Conservation (phyloP, 2,888 invertebrate genomes). For the Erannis defoliaria region DNA sequence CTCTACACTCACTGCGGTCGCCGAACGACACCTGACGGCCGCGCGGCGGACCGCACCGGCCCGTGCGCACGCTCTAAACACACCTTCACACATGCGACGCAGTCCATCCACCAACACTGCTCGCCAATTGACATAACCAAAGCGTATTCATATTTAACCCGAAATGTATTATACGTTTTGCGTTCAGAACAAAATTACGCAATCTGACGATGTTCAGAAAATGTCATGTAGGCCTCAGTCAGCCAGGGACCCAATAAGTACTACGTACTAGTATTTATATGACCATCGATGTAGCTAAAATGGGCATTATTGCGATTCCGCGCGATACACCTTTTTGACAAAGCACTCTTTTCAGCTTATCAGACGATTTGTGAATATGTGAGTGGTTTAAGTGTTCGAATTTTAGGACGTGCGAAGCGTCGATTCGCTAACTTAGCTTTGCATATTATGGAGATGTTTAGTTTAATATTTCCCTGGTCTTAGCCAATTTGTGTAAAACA, state of each 20-base stretch:
- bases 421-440: constrained; percentile 42
- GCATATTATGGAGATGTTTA: background rate
- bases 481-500: background rate
- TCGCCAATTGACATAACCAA: constrained; percentile 28
- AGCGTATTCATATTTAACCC: constrained; percentile 26
- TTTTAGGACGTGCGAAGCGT: constrained; percentile 24
- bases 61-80: constrained; percentile 9
- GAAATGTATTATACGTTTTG: constrained; percentile 10
- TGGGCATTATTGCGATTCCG: background rate
- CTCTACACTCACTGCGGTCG: constrained; percentile 70
- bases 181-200: background rate
- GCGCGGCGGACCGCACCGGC: constrained; percentile 20
- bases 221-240: background rate
- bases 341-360: background rate
- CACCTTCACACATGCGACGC: background rate
- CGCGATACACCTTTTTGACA: background rate
- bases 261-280: background rate
- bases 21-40: constrained; percentile 75
- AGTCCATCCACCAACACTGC: constrained; percentile 8
- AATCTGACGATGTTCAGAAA: background rate
- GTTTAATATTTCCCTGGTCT: background rate
- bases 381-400: background rate
- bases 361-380: background rate
- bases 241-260: background rate
- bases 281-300: background rate